phyloP scores from a whole-genome alignment of 2,797 vertebrate genomes.

The Echiichthys vipera region DNA sequence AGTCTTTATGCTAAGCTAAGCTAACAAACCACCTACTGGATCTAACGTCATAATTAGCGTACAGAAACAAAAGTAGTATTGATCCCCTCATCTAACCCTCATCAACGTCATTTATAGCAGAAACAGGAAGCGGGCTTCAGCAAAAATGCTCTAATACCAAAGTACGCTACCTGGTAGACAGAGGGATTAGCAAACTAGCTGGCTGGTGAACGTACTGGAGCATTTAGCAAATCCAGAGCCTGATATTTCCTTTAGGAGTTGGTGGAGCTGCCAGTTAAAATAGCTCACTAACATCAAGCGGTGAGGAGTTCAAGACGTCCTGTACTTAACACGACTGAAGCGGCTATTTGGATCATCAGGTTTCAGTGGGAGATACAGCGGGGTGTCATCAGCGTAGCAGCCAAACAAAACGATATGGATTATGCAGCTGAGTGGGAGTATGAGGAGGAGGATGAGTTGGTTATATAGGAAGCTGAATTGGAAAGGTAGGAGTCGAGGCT shows the following conservation, averaged over 20 bases:
- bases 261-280: neutral
- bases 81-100: neutral
- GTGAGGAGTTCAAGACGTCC: constrained; percentile 25
- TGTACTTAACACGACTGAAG: constrained; percentile 25
- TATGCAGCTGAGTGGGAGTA: constrained; percentile 69
- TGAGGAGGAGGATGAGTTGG: constrained; percentile 76
- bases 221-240: constrained; percentile 5
- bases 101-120: neutral
- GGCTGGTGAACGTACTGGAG: neutral
- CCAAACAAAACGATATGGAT: constrained; percentile 71
- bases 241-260: neutral
- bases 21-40: neutral
- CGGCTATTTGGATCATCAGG: constrained; percentile 46
- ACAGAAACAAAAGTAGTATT: neutral
- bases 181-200: neutral
- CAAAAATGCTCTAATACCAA: neutral
- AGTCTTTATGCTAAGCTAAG: neutral
- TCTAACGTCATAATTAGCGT: neutral
- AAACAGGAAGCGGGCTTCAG: neutral
- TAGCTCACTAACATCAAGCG: neutral
- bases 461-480: constrained; percentile 75
- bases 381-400: constrained; percentile 63
- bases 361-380: constrained; percentile 64
- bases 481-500: constrained; percentile 74
- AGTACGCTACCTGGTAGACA: neutral